Evolutionary conservation across 2,797 vertebrate species (phyloP), one percentile per base, ranked within the genome.

Genomic region (Malurus splendens): DNA sequence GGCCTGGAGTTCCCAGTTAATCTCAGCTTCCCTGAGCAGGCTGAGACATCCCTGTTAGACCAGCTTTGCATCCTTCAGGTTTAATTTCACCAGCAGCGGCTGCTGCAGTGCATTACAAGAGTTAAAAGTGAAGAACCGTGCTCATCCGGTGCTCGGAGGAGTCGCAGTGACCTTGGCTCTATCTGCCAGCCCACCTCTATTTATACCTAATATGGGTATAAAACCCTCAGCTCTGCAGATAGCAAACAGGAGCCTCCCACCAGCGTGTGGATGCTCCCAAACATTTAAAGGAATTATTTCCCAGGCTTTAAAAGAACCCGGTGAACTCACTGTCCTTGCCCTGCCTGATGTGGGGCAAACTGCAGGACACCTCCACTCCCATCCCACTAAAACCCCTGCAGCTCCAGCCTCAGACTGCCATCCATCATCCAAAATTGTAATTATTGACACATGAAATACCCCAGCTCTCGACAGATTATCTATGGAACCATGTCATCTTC

Each of bases 171-270:
- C 93, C 93, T 93, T 73, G 83, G 55, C 83, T 82, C 82, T 62
- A 54, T 79, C 92, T 90, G 85, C 92, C 90, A 81, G 80, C 87
- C 92, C 55, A 92, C 94, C 94, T 94, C 95, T 75, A 62, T 81
- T 95, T 93, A 87, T 95, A 81, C 93, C 95, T 93, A 95, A 92
- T 91, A 93, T 79, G 93, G 94, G 38, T 60, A 89, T 76, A 83
- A 92, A 95, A 85, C 78, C 90, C 77, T 71, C 82, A 89, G 54
- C 74, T n/a, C 13, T 20, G 70, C 79, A 86, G 94, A 95, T 85
- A 90, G 90, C 16, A 50, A 91, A 82, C 65, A 4, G 27, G 36
- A 94, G 81, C 72, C 91, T 95, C 93, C 86, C 84, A 80, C 82
- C 7, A 56, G 62, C 45, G 0, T 60, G 62, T 82, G 74, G 93